Evolutionary conservation across 1,140 invertebrate species (phyloP), one percentile per base, ranked within the genome.

Genomic region (Mya arenaria): DNA sequence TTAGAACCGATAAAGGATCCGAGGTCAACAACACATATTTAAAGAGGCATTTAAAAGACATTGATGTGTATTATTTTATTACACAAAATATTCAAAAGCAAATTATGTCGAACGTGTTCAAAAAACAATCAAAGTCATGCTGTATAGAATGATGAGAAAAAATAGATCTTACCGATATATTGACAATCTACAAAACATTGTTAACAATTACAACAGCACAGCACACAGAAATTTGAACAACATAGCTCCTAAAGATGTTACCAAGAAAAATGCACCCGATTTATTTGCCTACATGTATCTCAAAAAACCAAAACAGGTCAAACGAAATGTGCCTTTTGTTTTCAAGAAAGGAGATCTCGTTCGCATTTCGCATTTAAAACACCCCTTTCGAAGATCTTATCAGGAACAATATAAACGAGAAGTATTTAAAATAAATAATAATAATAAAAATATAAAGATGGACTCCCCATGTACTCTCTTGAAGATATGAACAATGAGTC

Each of bases 121-220:
- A 34, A 41, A 52, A 34, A 71, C 68, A 19, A 36, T 71, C 32
- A 28, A 52, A 71, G 25, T 41, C 13, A 71, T 71, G 68, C 52
- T 71, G 28, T 71, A 55, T 32, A 74, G 71, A 74, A 74, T 60
- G 71, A 25, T 74, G 37, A 74, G 56, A 62, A 55, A 74, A 30
- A 6, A 74, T 4, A 55, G 56, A 15, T 60, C 10, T 62, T 73
- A 74, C 52, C 66, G 71, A 66, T 72, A 71, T 52, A 44, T 81
- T 28, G 78, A 81, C 30, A 5, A 63, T 25, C 28, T 81, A 36
- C 68, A 81, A 25, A 15, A 36, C n/a, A 30, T 83, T 0, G 81
- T 74, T 0, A 32, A 65, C 23, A 83, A 41, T 37, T 83, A 83
- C 25, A 77, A 83, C 23, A 60, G 30, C 6, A 56, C 72, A 19